phyloP scores from a whole-genome alignment of 2,797 vertebrate genomes.

The Ctenopoma multispine region DNA sequence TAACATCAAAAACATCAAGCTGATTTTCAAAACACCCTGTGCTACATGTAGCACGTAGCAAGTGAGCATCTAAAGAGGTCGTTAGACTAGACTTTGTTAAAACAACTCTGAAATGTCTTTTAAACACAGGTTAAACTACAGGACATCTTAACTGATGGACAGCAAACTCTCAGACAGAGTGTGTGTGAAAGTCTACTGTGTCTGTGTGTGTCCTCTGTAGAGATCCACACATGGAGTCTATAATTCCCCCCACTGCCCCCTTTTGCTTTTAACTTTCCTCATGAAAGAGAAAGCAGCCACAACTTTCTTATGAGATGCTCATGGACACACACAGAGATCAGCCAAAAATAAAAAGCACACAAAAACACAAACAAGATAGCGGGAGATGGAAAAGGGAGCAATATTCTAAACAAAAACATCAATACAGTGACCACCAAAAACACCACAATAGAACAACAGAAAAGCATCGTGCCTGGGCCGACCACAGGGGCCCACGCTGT shows the following conservation, averaged over 20 bases:
- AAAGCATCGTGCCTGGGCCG: conserved; percentile 18
- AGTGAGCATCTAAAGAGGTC: not conserved
- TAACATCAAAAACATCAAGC: not conserved
- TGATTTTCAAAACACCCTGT: conserved; percentile 9
- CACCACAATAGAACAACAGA: conserved; percentile 68
- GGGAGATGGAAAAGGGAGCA: conserved; percentile 28
- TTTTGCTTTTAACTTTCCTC: conserved; percentile 71
- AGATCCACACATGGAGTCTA: conserved; percentile 68
- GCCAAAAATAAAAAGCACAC: conserved; percentile 44
- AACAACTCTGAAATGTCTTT: not conserved
- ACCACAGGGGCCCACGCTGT: conserved; percentile 54
- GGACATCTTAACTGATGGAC: not conserved
- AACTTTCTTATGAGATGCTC: conserved; percentile 53
- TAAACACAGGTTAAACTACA: conserved; percentile 12
- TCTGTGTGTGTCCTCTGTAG: conserved; percentile 23
- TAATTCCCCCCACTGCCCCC: conserved; percentile 32
- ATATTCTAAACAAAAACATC: conserved; percentile 63
- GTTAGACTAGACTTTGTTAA: not conserved
- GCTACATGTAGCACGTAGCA: conserved; percentile 2
- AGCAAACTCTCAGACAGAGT: not conserved
- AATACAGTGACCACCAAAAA: conserved; percentile 61
- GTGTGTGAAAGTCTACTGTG: not conserved
- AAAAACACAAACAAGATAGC: conserved; percentile 51
- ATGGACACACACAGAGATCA: conserved; percentile 60
- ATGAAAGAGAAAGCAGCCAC: conserved; percentile 74